A percentile compares a stretch with the other conserved stretches of the same genome.
Conservation (phyloP, 2,888 invertebrate species). For the Chouioia cunea region DNA sequence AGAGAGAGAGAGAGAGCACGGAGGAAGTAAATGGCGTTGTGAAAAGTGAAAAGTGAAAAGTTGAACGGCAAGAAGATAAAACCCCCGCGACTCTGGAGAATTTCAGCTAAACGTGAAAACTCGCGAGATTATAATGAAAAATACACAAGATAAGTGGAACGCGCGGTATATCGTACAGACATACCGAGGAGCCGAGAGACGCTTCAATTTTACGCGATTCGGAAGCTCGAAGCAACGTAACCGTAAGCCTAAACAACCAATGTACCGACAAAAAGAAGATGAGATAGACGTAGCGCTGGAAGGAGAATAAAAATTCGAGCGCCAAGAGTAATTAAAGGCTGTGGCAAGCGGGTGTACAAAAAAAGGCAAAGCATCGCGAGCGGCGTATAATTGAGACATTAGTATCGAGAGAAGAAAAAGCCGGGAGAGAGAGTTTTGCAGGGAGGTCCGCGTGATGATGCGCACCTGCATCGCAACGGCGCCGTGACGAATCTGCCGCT, state of each 20-base stretch:
- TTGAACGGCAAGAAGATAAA: slow-evolving; percentile 16
- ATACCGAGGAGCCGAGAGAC: too few relatives aligned
- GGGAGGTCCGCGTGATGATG: too few relatives aligned
- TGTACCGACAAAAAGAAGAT: background rate
- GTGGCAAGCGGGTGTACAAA: background rate
- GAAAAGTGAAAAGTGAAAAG: slow-evolving; percentile 6
- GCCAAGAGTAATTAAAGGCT: too few relatives aligned
- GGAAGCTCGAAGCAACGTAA: too few relatives aligned
- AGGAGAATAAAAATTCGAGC: too few relatives aligned
- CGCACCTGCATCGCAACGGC: background rate
- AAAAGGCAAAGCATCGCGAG: background rate
- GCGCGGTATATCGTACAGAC: too few relatives aligned
- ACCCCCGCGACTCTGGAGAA: too few relatives aligned
- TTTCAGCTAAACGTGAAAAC: slow-evolving; percentile 1
- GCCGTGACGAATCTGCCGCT: slow-evolving; percentile 11
- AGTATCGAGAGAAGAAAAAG: slow-evolving; percentile 3
- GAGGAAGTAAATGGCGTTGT: too few relatives aligned
- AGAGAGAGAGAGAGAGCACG: too few relatives aligned
- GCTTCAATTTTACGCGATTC: too few relatives aligned
- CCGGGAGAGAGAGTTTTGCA: background rate
- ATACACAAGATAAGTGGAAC: too few relatives aligned
- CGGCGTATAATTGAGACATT: slow-evolving; percentile 24
- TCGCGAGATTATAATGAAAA: background rate
- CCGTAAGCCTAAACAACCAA: too few relatives aligned
- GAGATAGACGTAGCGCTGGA: background rate